These are phyloP conservation scores for Morone chrysops DNA, from an alignment of 2,113 vertebrate genomes.

Conservation along the genomic window DNA sequence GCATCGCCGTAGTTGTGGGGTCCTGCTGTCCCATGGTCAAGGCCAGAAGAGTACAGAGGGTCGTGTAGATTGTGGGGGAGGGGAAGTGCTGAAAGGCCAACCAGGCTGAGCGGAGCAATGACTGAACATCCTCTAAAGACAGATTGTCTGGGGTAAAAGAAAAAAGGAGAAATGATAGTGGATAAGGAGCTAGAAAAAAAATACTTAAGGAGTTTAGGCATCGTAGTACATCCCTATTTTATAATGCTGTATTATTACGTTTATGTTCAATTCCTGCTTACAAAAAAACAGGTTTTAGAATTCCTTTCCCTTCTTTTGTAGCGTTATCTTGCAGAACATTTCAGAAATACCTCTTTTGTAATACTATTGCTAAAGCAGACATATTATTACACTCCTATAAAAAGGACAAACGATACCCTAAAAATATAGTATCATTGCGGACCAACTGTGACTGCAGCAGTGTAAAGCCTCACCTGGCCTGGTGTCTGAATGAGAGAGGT, in stretches of 20 bases:
- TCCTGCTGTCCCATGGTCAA: constrained; percentile 84
- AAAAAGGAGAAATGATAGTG: background rate
- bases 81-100: constrained; percentile 88
- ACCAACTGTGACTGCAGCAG: background rate
- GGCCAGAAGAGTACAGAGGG: constrained; percentile 87
- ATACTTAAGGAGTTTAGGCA: background rate
- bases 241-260: background rate
- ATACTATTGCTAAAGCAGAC: background rate
- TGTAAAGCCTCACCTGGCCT: constrained; percentile 68
- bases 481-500: constrained; percentile 54
- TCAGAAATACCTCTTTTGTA: background rate
- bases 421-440: background rate
- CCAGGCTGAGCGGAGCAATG: constrained; percentile 84
- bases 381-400: background rate
- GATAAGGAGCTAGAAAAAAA: background rate
- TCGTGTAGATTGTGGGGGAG: constrained; percentile 83
- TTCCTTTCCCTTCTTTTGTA: background rate
- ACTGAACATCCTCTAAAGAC: constrained; percentile 79
- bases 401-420: background rate
- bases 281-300: background rate
- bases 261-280: background rate
- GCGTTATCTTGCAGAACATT: background rate
- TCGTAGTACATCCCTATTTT: background rate
- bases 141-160: constrained; percentile 75
- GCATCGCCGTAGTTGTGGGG: constrained; percentile 84